Conservation (phyloP, 2,888 invertebrate genomes). For the Ochropleura leucogaster region DNA sequence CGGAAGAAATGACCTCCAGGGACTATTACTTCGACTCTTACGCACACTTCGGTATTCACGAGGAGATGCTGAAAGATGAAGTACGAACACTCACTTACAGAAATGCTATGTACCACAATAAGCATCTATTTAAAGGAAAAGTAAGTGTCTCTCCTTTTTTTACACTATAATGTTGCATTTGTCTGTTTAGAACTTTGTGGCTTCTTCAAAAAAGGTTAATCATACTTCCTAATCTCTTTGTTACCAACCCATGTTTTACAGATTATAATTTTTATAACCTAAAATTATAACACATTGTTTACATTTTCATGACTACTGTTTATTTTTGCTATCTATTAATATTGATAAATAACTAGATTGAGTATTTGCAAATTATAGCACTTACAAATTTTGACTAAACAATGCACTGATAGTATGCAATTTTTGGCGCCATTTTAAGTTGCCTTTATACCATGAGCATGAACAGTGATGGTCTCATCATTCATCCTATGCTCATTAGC, state of each 20-base stretch:
- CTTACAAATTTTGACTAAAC: background rate
- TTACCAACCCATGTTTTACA: conserved; percentile 37
- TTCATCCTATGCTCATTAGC: background rate
- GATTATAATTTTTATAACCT: conserved; percentile 49
- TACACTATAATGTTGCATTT: background rate
- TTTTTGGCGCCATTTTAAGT: conserved; percentile 57
- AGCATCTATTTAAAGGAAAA: conserved; percentile 98
- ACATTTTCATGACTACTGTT: conserved; percentile 17
- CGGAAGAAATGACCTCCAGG: conserved; percentile 99
- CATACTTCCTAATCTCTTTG: conserved; percentile 40
- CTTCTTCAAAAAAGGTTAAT: background rate
- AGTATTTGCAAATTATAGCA: background rate
- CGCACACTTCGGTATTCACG: conserved; percentile 99
- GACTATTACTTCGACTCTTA: conserved; percentile 99
- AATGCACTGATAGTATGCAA: background rate
- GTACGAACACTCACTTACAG: conserved; percentile 99
- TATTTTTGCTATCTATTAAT: background rate
- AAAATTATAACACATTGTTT: conserved; percentile 49
- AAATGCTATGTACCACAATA: conserved; percentile 99
- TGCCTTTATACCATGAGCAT: background rate
- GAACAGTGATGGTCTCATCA: background rate
- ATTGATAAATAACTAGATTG: background rate
- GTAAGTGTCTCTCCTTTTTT: conserved; percentile 76
- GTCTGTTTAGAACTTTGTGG: background rate
- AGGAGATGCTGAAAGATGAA: conserved; percentile 99